phyloP scores from a whole-genome alignment of 2,888 invertebrate genomes.

The Unio delphinus region DNA sequence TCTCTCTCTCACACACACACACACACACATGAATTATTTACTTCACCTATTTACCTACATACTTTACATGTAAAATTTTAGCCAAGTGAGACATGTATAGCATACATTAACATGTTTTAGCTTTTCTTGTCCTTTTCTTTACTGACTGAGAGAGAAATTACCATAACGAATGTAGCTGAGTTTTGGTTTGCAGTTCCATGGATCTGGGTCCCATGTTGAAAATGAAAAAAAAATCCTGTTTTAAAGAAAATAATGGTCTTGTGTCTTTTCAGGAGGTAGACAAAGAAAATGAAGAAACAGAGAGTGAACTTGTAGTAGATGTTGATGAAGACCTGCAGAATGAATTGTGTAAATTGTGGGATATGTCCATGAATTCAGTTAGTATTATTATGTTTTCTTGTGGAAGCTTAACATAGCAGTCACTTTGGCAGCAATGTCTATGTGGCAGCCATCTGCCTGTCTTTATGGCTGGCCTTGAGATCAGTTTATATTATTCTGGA shows the following conservation, averaged over 20 bases:
- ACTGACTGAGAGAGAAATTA: no score
- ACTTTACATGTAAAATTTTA: no score
- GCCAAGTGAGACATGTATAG: no score
- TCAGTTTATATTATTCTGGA: neutral
- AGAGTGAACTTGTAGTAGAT: conserved; percentile 53
- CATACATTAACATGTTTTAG: no score
- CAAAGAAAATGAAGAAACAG: conserved; percentile 26
- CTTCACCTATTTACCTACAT: no score
- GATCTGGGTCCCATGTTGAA: neutral
- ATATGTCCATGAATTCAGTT: conserved; percentile 68
- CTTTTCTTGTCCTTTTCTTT: no score
- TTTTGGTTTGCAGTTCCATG: neutral
- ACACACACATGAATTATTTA: no score
- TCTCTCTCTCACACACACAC: no score
- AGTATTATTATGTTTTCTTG: conserved; percentile 11
- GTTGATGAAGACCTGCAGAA: conserved; percentile 66
- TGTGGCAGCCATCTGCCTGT: neutral
- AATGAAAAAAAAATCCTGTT: neutral
- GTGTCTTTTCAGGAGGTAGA: conserved; percentile 49
- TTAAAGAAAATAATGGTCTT: neutral
- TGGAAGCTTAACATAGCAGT: no score
- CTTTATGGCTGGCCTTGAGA: neutral
- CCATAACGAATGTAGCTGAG: no score
- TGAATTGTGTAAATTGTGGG: conserved; percentile 69
- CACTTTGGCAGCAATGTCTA: neutral